Percentiles rank a stretch among this genome's conserved stretches.
Evolutionary conservation across 1,140 invertebrate genomes (phyloP).

Genomic region (Matsumurasca onukii): DNA sequence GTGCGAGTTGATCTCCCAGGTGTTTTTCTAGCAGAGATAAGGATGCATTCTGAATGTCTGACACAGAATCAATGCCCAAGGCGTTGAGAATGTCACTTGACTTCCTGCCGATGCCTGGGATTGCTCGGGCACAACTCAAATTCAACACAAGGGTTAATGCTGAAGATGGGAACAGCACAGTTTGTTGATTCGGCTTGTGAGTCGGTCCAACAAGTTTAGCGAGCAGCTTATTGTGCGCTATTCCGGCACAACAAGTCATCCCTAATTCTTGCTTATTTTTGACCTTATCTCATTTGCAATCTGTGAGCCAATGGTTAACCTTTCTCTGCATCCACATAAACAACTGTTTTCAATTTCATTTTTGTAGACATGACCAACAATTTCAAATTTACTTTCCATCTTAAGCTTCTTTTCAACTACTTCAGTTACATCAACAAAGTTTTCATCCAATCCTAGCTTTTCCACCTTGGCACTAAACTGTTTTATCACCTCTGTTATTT

Average conservation of each 20-base stretch:
- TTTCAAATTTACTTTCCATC: slow-evolving; percentile 29
- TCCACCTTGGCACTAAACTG: slow-evolving; percentile 69
- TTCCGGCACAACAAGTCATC: slow-evolving; percentile 77
- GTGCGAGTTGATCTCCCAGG: slow-evolving; percentile 65
- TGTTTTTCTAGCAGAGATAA: slow-evolving; percentile 57
- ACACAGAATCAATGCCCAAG: slow-evolving; percentile 62
- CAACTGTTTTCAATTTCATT: slow-evolving; percentile 54
- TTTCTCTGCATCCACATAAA: slow-evolving; percentile 66
- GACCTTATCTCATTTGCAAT: slow-evolving; percentile 70
- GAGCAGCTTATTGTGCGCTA: slow-evolving; percentile 80
- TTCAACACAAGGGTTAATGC: slow-evolving; percentile 62
- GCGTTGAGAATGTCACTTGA: slow-evolving; percentile 61
- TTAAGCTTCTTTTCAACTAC: slow-evolving; percentile 57
- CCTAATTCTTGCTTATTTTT: slow-evolving; percentile 63
- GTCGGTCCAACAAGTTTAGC: slow-evolving; percentile 72
- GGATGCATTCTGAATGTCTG: slow-evolving; percentile 63
- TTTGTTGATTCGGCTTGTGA: slow-evolving; percentile 81
- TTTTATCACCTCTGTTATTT: slow-evolving; percentile 65
- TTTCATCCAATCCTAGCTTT: slow-evolving; percentile 78
- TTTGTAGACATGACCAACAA: slow-evolving; percentile 59
- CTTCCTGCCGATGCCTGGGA: slow-evolving; percentile 72
- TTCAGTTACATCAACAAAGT: slow-evolving; percentile 72
- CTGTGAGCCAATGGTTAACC: slow-evolving; percentile 63
- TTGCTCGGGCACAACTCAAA: slow-evolving; percentile 57
- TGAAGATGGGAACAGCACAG: slow-evolving; percentile 68